Conservation (phyloP, 2,797 vertebrate species). For the Steatocranus sp. region DNA sequence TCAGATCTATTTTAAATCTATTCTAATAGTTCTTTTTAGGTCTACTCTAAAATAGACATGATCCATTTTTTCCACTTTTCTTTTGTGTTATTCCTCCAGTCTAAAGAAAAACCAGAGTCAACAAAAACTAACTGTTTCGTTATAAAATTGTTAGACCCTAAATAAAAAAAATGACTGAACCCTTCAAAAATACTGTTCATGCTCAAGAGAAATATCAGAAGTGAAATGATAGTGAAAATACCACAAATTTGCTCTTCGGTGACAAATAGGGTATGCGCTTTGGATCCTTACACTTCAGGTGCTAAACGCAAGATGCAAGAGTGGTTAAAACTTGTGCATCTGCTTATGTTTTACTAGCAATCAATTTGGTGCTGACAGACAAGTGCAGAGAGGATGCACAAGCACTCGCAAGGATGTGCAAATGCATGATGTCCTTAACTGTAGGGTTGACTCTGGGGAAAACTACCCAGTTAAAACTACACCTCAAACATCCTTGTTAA, state of each 20-base stretch:
- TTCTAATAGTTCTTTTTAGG: background rate
- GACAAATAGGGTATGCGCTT: background rate
- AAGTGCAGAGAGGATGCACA: background rate
- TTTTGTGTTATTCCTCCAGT: background rate
- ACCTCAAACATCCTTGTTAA: background rate
- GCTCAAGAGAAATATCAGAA: background rate
- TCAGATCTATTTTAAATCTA: background rate
- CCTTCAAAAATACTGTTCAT: background rate
- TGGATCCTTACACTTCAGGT: background rate
- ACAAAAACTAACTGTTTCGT: background rate
- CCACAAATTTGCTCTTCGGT: background rate
- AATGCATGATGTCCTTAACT: background rate
- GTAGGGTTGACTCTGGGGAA: background rate
- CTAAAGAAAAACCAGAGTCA: background rate
- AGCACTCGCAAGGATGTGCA: rapidly evolving
- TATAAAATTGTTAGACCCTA: background rate
- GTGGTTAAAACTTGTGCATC: background rate
- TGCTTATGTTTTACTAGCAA: background rate
- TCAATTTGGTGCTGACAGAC: background rate
- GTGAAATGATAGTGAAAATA: background rate
- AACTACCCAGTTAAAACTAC: background rate
- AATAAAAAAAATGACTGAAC: background rate
- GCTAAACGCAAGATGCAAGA: background rate
- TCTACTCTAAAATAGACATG: background rate
- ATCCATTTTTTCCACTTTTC: background rate